These are phyloP conservation scores for Athripsodes cinereus DNA, from an alignment of 2,888 invertebrate species.

Conservation along the genomic window DNA sequence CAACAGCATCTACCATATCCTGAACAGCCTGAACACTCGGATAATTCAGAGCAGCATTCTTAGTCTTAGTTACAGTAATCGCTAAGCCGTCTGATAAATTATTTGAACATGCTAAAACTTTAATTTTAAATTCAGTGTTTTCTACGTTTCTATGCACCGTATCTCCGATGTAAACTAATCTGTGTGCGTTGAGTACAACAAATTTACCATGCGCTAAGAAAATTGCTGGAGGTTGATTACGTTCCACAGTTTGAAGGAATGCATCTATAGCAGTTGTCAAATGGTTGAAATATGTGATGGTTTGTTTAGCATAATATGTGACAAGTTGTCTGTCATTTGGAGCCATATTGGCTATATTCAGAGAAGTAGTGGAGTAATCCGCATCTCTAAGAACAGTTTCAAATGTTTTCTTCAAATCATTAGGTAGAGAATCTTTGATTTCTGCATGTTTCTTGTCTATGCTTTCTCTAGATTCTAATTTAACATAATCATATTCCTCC, in stretches of 20 bases:
- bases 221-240: constrained; percentile 88
- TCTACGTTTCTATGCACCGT: constrained; percentile 82
- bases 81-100: constrained; percentile 75
- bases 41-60: constrained; percentile 86
- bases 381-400: constrained; percentile 70
- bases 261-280: constrained; percentile 87
- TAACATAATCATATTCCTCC: constrained; percentile 90
- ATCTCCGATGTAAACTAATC: constrained; percentile 91
- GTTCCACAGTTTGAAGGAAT: constrained; percentile 85
- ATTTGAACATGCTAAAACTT: constrained; percentile 71
- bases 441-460: constrained; percentile 67
- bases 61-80: constrained; percentile 79
- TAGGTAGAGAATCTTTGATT: constrained; percentile 65
- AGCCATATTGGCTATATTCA: constrained; percentile 42
- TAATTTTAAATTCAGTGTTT: constrained; percentile 64
- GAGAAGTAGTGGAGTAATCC: constrained; percentile 41
- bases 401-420: constrained; percentile 67
- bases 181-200: constrained; percentile 89
- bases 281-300: constrained; percentile 77
- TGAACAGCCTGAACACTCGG: constrained; percentile 87
- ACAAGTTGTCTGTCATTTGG: constrained; percentile 78
- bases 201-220: constrained; percentile 93
- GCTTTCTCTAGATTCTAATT: constrained; percentile 69
- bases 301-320: constrained; percentile 82
- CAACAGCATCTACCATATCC: constrained; percentile 89